Base-by-base conservation (phyloP, 1,140 invertebrate genomes). In the Sarcophaga bullata region DNA sequence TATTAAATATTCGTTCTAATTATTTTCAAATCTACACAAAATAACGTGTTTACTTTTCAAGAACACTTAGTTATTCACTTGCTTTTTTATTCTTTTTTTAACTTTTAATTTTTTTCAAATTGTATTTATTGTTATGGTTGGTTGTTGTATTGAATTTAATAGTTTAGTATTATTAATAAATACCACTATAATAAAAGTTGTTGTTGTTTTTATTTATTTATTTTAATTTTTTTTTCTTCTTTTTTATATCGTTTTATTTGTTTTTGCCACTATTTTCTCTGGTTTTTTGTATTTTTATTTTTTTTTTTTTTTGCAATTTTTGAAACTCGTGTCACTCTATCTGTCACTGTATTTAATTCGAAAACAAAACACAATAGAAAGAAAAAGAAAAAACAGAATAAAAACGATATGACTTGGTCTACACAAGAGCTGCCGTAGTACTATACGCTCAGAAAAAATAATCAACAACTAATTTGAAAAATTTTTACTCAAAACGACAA, bases 371-470 rank as follows among this genome's bases (percentile, higher is more conserved):
- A 37, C 25, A 37, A 37, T 37, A 2, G 25, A 37, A 37, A 37
- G 25, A 37, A 37, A 37, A 37, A 37, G 4, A 37, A 37, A 37
- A 37, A 37, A 37, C 25, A 37, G 25, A 37, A 37, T 37, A 68
- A 19, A 52, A 13, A 52, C 13, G 19, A 68, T 52, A 19, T 19
- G 62, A 68, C 19, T 68, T 19, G 62, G 62, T 68, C 62, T 68
- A 68, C 17, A 68, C 62, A 68, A 68, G 62, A 68, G 62, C 62
- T 68, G 62, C 62, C 62, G 62, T 9, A 68, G 19, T 25, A 68
- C 62, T 68, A 68, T 68, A 68, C 62, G 62, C 62, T 68, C 62
- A 68, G 62, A 68, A 68, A 68, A 68, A 68, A 19, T 17, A 3
- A n/a, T 68, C 25, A 37, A 37, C 25, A 37, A 37, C 25, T 37